These are phyloP conservation scores for Anhinga anhinga DNA, from an alignment of 2,113 vertebrate species.

Conservation along the genomic window DNA sequence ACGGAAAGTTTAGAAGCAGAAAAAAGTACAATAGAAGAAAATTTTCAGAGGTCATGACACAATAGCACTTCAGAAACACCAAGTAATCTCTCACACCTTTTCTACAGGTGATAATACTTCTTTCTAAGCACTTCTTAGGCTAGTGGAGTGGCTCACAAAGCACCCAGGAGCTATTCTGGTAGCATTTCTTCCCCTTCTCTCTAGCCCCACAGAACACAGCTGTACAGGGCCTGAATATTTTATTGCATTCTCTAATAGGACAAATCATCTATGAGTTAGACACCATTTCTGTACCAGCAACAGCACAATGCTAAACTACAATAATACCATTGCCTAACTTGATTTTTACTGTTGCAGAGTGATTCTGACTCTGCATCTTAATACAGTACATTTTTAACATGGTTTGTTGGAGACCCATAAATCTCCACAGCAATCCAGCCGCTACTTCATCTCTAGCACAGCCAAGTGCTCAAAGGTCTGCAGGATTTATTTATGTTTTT, in stretches of 20 bases:
- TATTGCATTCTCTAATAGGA: background rate
- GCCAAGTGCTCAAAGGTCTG: background rate
- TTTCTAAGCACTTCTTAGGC: background rate
- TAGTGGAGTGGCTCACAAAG: background rate
- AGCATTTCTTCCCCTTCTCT: background rate
- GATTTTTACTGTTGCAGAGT: background rate
- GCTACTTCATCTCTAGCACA: conserved; percentile 3
- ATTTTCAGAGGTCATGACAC: background rate
- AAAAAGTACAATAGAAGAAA: background rate
- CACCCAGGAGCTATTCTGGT: background rate
- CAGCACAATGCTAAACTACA: background rate
- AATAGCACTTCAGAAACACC: background rate
- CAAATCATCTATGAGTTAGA: background rate
- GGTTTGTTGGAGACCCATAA: background rate
- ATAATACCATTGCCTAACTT: background rate
- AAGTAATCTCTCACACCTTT: background rate
- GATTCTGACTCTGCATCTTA: background rate
- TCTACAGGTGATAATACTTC: background rate
- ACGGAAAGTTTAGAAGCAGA: background rate
- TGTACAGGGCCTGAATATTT: background rate
- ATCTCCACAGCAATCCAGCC: background rate
- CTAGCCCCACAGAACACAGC: background rate
- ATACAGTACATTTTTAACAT: background rate
- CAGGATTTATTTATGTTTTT: conserved; percentile 7
- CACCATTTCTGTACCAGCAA: background rate